Percentiles rank a stretch among this genome's conserved stretches.
Conservation (phyloP, 2,113 vertebrate species). For the Bolborhynchus lineola region DNA sequence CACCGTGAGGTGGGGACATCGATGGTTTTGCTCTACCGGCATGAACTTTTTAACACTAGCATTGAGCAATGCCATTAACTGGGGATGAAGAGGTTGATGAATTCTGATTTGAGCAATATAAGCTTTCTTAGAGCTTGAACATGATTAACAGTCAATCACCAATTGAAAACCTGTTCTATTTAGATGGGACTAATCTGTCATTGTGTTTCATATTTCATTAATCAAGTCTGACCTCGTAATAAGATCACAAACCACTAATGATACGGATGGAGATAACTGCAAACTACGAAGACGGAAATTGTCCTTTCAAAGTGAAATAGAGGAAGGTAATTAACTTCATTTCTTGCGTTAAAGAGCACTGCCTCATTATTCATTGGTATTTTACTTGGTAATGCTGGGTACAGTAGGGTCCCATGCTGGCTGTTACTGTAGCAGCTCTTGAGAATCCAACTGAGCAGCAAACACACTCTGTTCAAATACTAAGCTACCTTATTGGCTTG, state of each 20-base stretch:
- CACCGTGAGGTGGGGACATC: neutral
- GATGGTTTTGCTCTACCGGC: neutral
- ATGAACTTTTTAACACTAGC: neutral
- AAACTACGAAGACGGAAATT: slow-evolving; percentile 85
- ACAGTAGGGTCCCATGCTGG: neutral
- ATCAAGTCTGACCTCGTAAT: slow-evolving; percentile 76
- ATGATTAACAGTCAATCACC: slow-evolving; percentile 26
- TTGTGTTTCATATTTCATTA: slow-evolving; percentile 63
- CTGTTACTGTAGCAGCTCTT: neutral
- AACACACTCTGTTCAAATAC: neutral
- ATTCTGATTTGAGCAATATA: neutral
- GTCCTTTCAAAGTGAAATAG: slow-evolving; percentile 88
- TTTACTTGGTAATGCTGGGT: neutral
- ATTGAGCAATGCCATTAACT: neutral
- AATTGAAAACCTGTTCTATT: slow-evolving; percentile 10
- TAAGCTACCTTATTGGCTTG: neutral
- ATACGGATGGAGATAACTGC: slow-evolving; percentile 82
- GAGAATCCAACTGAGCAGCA: neutral
- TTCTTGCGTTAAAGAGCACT: slow-evolving; percentile 43
- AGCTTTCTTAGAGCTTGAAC: slow-evolving; percentile 20
- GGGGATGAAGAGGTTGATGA: neutral
- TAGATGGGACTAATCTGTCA: slow-evolving; percentile 52
- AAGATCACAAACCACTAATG: slow-evolving; percentile 76
- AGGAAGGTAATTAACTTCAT: slow-evolving; percentile 81
- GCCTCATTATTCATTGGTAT: slow-evolving; percentile 30